Evolutionary conservation across 2,113 vertebrate species (phyloP), one percentile per base, ranked within the genome.

Genomic region (Willisornis vidua): DNA sequence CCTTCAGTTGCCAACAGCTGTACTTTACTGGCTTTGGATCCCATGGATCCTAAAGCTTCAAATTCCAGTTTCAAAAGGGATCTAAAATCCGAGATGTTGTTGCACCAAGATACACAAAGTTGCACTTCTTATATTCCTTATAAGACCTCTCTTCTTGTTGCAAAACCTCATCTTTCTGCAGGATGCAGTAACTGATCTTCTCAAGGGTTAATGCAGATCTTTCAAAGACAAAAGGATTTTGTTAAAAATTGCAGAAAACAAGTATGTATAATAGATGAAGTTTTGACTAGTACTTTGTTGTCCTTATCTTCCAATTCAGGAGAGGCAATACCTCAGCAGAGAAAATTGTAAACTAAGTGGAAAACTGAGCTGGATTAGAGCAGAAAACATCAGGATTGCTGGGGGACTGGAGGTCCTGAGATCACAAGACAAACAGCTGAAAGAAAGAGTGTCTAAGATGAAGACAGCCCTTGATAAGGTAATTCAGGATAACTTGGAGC

Each of bases 401-500:
- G 96, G 85, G 14, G 98, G 99, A 43, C 88, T 99, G 51, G 98
- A 98, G 73, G 94, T 97, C 33, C 87, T 98, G 28, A 95, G 85
- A 26, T 97, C 96, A 62, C 98, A 98, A 93, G 98, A 99, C 58
- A 97, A 97, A 80, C 45, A 70, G 49, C 81, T 98, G 58, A 98
- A 97, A 82, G 98, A 97, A 46, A 98, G 98, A 75, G 91, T 98
- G 39, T 49, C 89, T 19, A 97, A 97, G 72, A 97, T 99, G 98
- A 98, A 99, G 95, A 65, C 93, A 35, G 98, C 98, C 76, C 98
- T 99, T 80, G 98, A 98, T 79, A 99, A 99, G 98, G 99, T 99
- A 93, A 39, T 24, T 52, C 43, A 98, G 98, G 98, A 98, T 98
- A 92, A 24, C 14, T 61, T 45, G 46, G 57, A 39, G 25, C 29